A percentile compares a stretch with the other conserved stretches of the same genome.
Conservation (phyloP, 2,113 vertebrate genomes). For the Egretta garzetta region DNA sequence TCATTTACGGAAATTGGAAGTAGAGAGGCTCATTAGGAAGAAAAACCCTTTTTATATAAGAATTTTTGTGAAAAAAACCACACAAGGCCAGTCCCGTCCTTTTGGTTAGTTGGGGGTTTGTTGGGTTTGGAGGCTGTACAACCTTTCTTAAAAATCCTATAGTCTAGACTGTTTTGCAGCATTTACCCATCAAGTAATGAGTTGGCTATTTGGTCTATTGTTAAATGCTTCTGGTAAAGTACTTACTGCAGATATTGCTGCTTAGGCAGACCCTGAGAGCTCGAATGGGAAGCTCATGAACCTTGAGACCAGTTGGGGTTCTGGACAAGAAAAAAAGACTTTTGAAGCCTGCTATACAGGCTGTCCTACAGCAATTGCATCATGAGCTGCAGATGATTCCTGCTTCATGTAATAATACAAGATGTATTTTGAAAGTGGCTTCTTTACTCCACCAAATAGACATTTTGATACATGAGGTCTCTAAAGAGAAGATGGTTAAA, state of each 20-base stretch:
- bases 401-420: background rate
- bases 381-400: background rate
- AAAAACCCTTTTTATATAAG: background rate
- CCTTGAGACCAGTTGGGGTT: background rate
- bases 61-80: background rate
- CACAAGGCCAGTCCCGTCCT: background rate
- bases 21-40: background rate
- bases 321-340: background rate
- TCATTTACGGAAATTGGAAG: background rate
- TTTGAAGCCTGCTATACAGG: background rate
- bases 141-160: background rate
- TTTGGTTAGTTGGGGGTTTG: background rate
- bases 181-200: background rate
- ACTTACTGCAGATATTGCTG: background rate
- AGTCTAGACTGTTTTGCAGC: background rate
- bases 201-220: background rate
- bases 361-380: background rate
- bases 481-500: background rate
- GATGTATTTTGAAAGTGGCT: background rate
- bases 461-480: background rate
- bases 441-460: background rate
- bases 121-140: background rate
- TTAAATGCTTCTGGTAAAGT: background rate
- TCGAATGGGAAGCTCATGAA: background rate
- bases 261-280: background rate